Evolutionary conservation across 2,113 vertebrate genomes (phyloP).

Genomic region (Mus spicilegus): DNA sequence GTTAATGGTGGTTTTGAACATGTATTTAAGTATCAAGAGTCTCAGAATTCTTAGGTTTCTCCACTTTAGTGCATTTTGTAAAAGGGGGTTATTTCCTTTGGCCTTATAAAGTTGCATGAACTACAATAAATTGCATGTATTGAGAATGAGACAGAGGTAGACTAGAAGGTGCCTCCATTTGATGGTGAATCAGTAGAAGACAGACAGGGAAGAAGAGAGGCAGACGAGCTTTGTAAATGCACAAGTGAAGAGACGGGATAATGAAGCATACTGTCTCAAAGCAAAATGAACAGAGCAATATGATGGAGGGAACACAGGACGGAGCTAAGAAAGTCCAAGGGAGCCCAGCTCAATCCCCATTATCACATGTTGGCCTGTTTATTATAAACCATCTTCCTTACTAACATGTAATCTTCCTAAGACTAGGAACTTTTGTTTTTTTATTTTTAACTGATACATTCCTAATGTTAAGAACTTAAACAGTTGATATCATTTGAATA

Average conservation of each 20-base stretch:
- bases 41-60: not conserved
- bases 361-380: not conserved
- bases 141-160: not conserved
- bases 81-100: not conserved
- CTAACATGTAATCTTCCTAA: not conserved
- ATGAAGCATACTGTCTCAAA: no score
- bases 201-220: no score
- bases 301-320: not conserved
- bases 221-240: not conserved
- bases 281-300: not conserved
- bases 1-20: not conserved
- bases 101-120: not conserved
- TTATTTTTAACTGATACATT: not conserved
- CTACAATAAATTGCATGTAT: no score
- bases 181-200: not conserved
- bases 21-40: not conserved
- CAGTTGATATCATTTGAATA: not conserved
- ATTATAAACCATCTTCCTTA: not conserved
- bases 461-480: not conserved
- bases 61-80: not conserved
- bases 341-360: not conserved
- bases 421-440: not conserved
- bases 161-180: not conserved
- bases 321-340: not conserved
- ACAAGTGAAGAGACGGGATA: no score